These are phyloP conservation scores for Cosmia trapezina DNA, from an alignment of 2,888 invertebrate species.

Conservation along the genomic window DNA sequence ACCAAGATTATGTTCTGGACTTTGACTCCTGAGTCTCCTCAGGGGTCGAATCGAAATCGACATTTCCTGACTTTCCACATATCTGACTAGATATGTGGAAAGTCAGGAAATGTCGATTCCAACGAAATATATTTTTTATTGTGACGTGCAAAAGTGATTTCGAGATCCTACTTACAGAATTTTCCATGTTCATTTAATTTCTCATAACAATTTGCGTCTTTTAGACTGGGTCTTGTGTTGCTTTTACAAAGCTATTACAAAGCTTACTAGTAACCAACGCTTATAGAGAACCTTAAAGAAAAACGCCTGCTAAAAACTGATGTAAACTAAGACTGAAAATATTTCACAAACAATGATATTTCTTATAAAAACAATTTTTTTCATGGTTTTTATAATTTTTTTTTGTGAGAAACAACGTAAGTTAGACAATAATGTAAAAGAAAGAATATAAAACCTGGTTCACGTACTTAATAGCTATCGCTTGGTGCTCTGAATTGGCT, in stretches of 20 bases:
- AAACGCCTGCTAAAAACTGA: not conserved
- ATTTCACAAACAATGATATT: not conserved
- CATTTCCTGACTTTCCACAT: no score
- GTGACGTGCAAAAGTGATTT: no score
- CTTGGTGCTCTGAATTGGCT: slow-evolving; percentile 38
- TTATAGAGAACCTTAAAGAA: not conserved
- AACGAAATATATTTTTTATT: no score
- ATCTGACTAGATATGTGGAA: no score
- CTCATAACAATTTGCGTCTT: no score
- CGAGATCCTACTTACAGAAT: no score
- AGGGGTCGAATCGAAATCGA: no score
- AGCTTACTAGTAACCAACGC: not conserved
- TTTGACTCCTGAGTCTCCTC: no score
- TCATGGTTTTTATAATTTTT: not conserved
- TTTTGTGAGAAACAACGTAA: not conserved
- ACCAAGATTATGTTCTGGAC: no score
- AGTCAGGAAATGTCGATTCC: no score
- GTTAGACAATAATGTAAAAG: slow-evolving; percentile 6
- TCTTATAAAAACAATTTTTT: not conserved
- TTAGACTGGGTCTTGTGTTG: not conserved
- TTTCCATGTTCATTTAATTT: no score
- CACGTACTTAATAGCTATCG: slow-evolving; percentile 29
- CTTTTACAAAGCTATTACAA: not conserved
- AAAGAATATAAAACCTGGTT: slow-evolving; percentile 26
- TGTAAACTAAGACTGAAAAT: not conserved